Percentiles rank a stretch among this genome's conserved stretches.
Conservation (phyloP, 2,113 vertebrate species). For the Elephantulus edwardii region DNA sequence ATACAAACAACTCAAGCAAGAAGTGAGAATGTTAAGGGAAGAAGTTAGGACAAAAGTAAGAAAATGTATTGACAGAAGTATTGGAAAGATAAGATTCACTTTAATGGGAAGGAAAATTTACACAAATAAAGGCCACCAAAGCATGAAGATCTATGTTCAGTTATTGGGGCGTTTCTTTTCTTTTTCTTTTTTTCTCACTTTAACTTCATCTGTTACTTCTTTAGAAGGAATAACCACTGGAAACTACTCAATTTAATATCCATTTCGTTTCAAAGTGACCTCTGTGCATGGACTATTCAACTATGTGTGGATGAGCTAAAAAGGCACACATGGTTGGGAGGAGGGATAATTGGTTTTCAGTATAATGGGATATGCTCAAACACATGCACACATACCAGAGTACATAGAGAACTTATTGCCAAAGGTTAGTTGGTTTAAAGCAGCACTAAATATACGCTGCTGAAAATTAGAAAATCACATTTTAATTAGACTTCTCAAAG, state of each 20-base stretch:
- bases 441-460: not conserved
- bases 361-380: not conserved
- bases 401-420: not conserved
- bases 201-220: not conserved
- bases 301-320: not conserved
- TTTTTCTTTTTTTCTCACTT: not conserved
- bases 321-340: not conserved
- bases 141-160: not conserved
- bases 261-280: not conserved
- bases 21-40: not conserved
- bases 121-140: not conserved
- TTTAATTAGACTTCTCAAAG: conserved; percentile 41
- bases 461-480: conserved; percentile 38
- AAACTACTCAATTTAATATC: not conserved
- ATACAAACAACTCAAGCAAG: not conserved
- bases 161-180: not conserved
- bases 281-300: not conserved
- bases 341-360: not conserved
- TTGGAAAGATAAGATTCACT: not conserved
- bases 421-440: not conserved
- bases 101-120: not conserved
- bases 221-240: not conserved
- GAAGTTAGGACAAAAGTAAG: not conserved
- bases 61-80: not conserved
- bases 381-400: not conserved